Base-by-base conservation (phyloP, 2,113 vertebrate species). In the Sebastes schlegelii region DNA sequence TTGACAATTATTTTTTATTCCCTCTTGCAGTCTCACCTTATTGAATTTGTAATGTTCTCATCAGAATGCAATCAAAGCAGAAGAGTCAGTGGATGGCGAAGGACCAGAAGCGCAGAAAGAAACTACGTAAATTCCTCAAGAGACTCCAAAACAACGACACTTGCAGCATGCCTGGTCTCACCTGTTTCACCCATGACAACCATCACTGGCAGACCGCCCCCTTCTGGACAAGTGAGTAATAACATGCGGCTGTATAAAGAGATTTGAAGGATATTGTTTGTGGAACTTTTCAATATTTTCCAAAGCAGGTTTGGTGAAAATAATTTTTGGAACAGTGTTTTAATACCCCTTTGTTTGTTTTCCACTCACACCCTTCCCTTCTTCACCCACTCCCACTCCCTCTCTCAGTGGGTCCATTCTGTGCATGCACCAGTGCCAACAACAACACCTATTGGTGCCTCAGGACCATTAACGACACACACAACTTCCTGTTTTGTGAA, bases 391-490 rank as follows among this genome's bases (percentile, higher is more conserved):
- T 14, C 68, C 43, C 1, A 3, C 43, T 75, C 61, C 43, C 21
- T 45, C 55, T 61, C 60, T 74, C 93, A 99, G 98, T 99, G 97
- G 98, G 98, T 63, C 96, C 98, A 2, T 99, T 99, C 96, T 99
- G 98, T 83, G 98, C 98, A 48, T 99, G 98, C 91, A 99, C 98
- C 86, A 99, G 98, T 58, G 98, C 98, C 95, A 99, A 99, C 93
- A 99, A 99, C 86, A 99, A 99, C 93, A 99, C 98, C 0, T 99
- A 99, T 92, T 99, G 98, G 97, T 99, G 98, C 90, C 90, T 99
- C 81, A 96, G 98, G 95, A 99, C 98, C 72, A 97, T 99, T 94
- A 99, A 99, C 0, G 97, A 97, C 93, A 99, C 97, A 6, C 98
- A 99, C 95, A 99, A 99, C 89, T 99, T 99, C 94, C 95, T 99